Conservation (phyloP, 2,888 invertebrate species). For the Sipha maydis region DNA sequence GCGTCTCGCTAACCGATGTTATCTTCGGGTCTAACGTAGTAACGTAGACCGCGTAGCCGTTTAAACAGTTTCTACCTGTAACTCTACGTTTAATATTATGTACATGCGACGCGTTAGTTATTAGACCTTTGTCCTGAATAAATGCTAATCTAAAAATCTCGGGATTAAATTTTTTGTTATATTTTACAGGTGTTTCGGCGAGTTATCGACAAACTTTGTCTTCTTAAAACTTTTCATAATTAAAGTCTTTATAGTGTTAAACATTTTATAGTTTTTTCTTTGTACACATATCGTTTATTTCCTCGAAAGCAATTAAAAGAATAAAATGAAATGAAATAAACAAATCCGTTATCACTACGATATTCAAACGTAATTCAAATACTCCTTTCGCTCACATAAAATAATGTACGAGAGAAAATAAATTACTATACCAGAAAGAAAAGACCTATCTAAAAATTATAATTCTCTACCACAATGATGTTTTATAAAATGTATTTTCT, state of each 20-base stretch:
- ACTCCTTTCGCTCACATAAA: background rate
- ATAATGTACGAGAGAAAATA: background rate
- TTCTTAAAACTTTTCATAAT: slow-evolving; percentile 43
- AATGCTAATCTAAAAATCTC: background rate
- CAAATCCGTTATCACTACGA: background rate
- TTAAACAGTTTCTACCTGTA: too few species aligned
- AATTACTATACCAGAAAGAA: background rate
- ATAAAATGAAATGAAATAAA: too few species aligned
- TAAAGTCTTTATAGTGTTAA: slow-evolving; percentile 37
- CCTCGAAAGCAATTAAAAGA: background rate
- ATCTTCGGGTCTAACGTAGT: too few species aligned
- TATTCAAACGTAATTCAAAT: background rate
- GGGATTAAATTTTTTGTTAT: slow-evolving; percentile 2
- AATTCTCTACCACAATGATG: background rate
- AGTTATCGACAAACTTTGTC: slow-evolving; percentile 46
- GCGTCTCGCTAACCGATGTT: too few species aligned
- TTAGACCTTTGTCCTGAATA: slow-evolving; percentile 23
- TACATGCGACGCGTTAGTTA: background rate
- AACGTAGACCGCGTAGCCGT: too few species aligned
- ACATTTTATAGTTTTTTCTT: slow-evolving; percentile 45
- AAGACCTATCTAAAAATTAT: background rate
- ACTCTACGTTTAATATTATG: background rate
- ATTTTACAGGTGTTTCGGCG: slow-evolving; percentile 39
- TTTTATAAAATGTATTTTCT: background rate
- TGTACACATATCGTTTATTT: background rate